A percentile compares a stretch with the other conserved stretches of the same genome.
Conservation (phyloP, 1,140 invertebrate species). For the Cotesia glomerata region DNA sequence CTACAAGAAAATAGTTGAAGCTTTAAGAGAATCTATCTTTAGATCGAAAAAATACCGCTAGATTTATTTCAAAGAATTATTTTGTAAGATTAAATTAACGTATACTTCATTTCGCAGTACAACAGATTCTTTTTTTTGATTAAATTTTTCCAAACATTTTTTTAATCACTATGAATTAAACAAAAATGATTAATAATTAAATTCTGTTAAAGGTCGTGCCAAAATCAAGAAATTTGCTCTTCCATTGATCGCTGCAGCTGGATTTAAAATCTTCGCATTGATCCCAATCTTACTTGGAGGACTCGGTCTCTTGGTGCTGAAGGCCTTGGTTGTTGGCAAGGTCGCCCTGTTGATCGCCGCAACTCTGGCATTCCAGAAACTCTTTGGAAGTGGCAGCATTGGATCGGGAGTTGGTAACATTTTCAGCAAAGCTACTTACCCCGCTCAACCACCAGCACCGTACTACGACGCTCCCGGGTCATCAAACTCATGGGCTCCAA, state of each 20-base stretch:
- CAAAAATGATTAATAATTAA: background rate
- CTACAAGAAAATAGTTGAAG: no score
- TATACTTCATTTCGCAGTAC: no score
- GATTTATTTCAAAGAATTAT: no score
- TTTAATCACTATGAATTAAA: no score
- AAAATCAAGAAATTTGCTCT: conserved; percentile 76
- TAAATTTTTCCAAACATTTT: no score
- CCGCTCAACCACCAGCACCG: conserved; percentile 39
- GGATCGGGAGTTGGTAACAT: conserved; percentile 42
- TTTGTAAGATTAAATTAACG: no score
- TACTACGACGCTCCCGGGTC: conserved; percentile 45
- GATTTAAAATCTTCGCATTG: conserved; percentile 73
- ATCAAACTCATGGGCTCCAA: conserved; percentile 56
- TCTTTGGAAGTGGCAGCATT: conserved; percentile 65
- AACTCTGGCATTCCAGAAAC: conserved; percentile 71
- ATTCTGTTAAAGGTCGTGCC: conserved; percentile 66
- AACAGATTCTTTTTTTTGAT: no score
- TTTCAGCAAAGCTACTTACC: conserved; percentile 43
- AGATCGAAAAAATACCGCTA: no score
- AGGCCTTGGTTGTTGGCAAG: conserved; percentile 77
- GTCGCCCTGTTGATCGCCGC: conserved; percentile 75
- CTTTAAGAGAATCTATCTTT: no score
- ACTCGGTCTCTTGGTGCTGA: conserved; percentile 73
- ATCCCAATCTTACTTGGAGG: conserved; percentile 72
- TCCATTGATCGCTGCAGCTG: conserved; percentile 70